Base-by-base conservation (phyloP, 1,140 invertebrate genomes). In the Drosophila sechellia region DNA sequence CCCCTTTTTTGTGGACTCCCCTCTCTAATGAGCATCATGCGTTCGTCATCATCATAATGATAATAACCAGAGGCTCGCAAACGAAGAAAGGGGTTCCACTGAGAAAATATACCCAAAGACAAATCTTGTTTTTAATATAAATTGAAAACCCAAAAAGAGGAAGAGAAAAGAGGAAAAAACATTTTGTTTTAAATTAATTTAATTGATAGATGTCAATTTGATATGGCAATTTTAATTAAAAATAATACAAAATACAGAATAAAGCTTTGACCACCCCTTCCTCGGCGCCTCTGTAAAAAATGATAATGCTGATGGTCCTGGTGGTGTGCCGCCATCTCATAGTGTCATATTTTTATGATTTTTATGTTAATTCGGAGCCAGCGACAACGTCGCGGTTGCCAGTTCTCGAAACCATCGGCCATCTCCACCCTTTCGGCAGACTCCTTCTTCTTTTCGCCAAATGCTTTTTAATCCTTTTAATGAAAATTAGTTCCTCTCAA, bases 401-500 rank as follows among this genome's bases (percentile, higher is more conserved):
- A 63, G 42, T 20, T 22, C 25, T 42, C 54, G 17, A 46, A 43
- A 27, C 12, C 11, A 34, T 1, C 8, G 12, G 8, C 12, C 49
- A 20, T 5, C 13, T 25, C 27, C 8, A 8, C 12, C 31, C 48
- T 22, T 15, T 25, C 10, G 31, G 37, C 49, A 39, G 48, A 54
- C 65, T 56, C 64, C 42, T 49, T 31, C 37, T 42, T 31, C 54
- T 42, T 52, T 60, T 52, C 60, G 83, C 83, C 79, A 83, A 86
- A 84, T 81, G 80, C 81, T 90, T 89, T 90, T 90, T 90, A 90
- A 90, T 90, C 87, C 87, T 90, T 90, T 90, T 90, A 90, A 90
- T 90, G 87, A 90, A 90, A 90, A 90, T 90, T 90, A 90, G 87
- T 90, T 90, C 83, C 87, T 90, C 87, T 90, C 87, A 90, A 90